Conservation (phyloP, 2,113 vertebrate genomes). For the Oryzias celebensis region DNA sequence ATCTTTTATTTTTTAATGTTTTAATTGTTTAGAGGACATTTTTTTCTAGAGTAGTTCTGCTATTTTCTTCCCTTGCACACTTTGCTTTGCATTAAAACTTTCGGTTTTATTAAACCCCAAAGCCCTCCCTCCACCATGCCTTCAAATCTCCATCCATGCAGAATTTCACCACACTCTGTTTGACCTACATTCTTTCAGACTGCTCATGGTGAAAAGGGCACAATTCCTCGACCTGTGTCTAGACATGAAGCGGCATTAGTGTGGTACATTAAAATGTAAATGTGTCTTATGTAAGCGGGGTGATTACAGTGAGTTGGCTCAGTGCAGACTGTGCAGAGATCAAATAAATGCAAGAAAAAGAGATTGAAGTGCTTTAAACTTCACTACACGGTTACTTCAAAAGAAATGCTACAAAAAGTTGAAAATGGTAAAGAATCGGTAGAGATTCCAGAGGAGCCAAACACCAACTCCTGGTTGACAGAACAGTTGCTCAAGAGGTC, state of each 20-base stretch:
- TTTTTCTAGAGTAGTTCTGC: no score
- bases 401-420: neutral
- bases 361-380: slow-evolving; percentile 5
- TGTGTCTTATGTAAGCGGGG: slow-evolving; percentile 21
- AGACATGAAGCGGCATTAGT: slow-evolving; percentile 29
- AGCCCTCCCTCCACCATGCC: neutral
- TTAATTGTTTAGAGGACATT: no score
- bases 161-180: slow-evolving; percentile 26
- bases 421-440: no score
- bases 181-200: slow-evolving; percentile 41
- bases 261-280: slow-evolving; percentile 37
- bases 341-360: slow-evolving; percentile 1
- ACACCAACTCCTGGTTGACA: no score
- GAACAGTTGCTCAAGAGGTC: no score
- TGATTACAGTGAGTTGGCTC: slow-evolving; percentile 9
- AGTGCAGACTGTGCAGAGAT: slow-evolving; percentile 15
- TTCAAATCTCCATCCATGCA: slow-evolving; percentile 24
- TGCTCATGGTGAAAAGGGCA: slow-evolving; percentile 41
- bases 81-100: neutral
- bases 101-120: neutral
- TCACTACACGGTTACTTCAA: neutral
- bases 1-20: no score
- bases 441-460: no score
- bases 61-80: neutral
- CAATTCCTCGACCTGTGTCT: slow-evolving; percentile 51